These are phyloP conservation scores for Copidosoma aretas DNA, from an alignment of 2,888 invertebrate genomes.

Conservation along the genomic window DNA sequence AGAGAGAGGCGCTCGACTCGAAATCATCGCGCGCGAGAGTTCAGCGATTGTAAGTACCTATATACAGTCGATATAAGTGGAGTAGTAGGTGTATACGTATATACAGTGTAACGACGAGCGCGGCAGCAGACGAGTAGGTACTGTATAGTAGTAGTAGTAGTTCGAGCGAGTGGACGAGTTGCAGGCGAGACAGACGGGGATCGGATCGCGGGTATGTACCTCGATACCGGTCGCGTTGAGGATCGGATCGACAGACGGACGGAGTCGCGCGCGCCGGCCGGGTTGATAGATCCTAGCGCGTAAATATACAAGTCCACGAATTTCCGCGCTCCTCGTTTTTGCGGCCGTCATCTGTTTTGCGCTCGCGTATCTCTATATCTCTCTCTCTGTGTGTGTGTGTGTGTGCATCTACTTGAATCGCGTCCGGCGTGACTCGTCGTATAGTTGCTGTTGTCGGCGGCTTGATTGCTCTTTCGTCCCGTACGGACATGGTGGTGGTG, in stretches of 20 bases:
- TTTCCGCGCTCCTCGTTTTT: too few species aligned
- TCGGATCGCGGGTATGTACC: slow-evolving; percentile 2
- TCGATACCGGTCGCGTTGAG: background rate
- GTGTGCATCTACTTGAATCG: slow-evolving; percentile 22
- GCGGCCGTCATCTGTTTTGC: background rate
- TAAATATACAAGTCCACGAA: too few species aligned
- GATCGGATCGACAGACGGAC: background rate
- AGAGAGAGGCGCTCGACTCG: too few species aligned
- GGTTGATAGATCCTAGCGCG: too few species aligned
- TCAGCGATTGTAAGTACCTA: too few species aligned
- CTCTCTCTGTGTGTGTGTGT: background rate
- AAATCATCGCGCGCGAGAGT: too few species aligned
- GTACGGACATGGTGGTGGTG: too few species aligned
- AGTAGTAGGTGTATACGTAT: background rate
- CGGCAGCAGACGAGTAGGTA: background rate
- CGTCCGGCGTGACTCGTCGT: slow-evolving; percentile 34
- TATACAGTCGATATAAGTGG: too few species aligned
- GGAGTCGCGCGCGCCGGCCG: too few species aligned
- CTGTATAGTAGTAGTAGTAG: background rate
- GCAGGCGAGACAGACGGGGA: slow-evolving; percentile 5
- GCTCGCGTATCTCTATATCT: too few species aligned
- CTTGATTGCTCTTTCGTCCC: too few species aligned
- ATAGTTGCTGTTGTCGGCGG: too few species aligned
- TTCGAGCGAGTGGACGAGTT: background rate
- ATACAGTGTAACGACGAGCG: background rate